Percentiles rank a stretch among this genome's conserved stretches.
Evolutionary conservation across 2,888 invertebrate species (phyloP).

Genomic region (Amphipoea oculea): DNA sequence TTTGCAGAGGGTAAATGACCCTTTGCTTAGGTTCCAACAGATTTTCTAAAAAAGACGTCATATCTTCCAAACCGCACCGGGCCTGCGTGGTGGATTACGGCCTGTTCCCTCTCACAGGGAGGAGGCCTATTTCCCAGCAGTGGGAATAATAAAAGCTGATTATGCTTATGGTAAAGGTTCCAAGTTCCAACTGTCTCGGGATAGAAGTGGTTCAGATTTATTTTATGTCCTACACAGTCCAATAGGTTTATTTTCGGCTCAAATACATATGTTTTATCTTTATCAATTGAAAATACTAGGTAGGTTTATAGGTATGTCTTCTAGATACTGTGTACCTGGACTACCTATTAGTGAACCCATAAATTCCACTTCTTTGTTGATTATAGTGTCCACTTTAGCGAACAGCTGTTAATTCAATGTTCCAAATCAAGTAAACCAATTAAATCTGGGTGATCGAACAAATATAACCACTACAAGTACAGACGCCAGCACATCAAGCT

Average conservation of each 20-base stretch:
- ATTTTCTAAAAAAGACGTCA: not conserved
- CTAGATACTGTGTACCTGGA: too few species aligned
- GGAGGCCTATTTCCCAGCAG: not conserved
- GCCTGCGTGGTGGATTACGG: not conserved
- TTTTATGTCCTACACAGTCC: not conserved
- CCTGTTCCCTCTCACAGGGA: not conserved
- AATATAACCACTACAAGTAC: conserved; percentile 35
- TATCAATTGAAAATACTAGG: not conserved
- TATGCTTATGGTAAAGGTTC: not conserved
- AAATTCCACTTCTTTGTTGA: conserved; percentile 11
- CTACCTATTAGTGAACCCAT: not conserved
- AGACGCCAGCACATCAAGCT: too few species aligned
- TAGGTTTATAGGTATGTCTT: not conserved
- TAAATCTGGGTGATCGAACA: conserved; percentile 30
- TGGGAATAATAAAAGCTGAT: not conserved
- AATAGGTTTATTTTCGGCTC: not conserved
- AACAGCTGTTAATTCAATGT: conserved; percentile 26
- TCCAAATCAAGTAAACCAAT: conserved; percentile 34
- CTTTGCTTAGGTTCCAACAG: not conserved
- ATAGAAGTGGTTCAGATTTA: not conserved
- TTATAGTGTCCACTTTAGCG: not conserved
- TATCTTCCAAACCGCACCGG: not conserved
- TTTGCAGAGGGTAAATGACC: not conserved
- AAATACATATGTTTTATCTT: not conserved
- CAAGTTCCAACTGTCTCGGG: not conserved